Percentiles rank a stretch among this genome's conserved stretches.
phyloP scores from a whole-genome alignment of 2,888 invertebrate genomes.

The Macrosoma leucophasiata region DNA sequence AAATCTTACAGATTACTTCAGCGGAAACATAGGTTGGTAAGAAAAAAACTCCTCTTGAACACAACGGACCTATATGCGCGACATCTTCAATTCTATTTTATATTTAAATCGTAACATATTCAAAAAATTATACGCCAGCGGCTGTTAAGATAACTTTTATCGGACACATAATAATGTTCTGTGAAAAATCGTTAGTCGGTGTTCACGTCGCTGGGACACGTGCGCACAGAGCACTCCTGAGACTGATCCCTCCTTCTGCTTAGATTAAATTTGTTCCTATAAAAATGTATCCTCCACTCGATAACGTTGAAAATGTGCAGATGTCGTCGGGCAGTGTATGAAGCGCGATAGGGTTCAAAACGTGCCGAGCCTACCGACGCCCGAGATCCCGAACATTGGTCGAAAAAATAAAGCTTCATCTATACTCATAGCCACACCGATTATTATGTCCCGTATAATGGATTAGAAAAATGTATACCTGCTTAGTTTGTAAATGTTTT shows the following conservation, averaged over 20 bases:
- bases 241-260: conserved; percentile 68
- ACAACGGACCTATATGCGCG: too few relatives aligned
- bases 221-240: conserved; percentile 58
- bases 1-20: too few relatives aligned
- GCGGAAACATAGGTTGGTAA: too few relatives aligned
- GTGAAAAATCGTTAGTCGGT: conserved; percentile 60
- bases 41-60: too few relatives aligned
- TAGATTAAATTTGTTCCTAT: conserved; percentile 72
- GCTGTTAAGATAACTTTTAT: conserved; percentile 52
- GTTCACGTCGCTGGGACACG: conserved; percentile 55
- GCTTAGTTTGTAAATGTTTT: too few relatives aligned
- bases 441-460: conserved; percentile 27
- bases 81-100: too few relatives aligned
- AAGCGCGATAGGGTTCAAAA: conserved; percentile 57
- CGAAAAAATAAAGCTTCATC: conserved; percentile 37
- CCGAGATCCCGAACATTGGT: conserved; percentile 26
- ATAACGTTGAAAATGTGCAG: conserved; percentile 68
- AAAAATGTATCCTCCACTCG: conserved; percentile 64
- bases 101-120: too few relatives aligned
- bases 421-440: conserved; percentile 23
- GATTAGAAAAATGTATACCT: too few relatives aligned
- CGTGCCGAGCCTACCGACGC: conserved; percentile 58
- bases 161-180: conserved; percentile 57
- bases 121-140: conserved; percentile 36
- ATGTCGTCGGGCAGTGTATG: conserved; percentile 64